These are phyloP conservation scores for Chorisops tibialis DNA, from an alignment of 2,888 invertebrate genomes.

Conservation along the genomic window DNA sequence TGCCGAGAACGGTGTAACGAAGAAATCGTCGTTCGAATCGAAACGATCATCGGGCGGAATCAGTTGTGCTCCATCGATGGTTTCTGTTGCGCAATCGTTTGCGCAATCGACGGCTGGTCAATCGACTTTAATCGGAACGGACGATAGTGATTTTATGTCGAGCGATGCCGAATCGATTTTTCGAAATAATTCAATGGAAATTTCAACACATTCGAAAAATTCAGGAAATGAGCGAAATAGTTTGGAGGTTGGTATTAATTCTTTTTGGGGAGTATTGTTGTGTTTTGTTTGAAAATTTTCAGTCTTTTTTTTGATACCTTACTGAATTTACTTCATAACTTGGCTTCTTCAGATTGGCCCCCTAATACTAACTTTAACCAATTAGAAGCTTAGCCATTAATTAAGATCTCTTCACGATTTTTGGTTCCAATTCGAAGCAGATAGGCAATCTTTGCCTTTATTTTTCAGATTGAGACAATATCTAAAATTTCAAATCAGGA, in stretches of 20 bases:
- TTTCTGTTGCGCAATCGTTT: constrained; percentile 26
- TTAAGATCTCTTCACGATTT: too few species aligned
- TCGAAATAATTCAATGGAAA: constrained; percentile 40
- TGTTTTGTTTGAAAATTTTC: too few species aligned
- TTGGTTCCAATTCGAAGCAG: too few species aligned
- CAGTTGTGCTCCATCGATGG: constrained; percentile 30
- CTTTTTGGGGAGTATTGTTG: too few species aligned
- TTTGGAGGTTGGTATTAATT: constrained; percentile 43
- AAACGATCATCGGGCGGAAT: background rate
- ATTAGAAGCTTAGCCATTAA: too few species aligned
- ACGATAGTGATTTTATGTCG: constrained; percentile 40
- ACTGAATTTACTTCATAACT: background rate
- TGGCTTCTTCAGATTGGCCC: too few species aligned
- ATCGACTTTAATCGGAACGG: constrained; percentile 29
- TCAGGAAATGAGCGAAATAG: constrained; percentile 36
- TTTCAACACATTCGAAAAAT: constrained; percentile 43
- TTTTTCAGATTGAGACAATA: too few species aligned
- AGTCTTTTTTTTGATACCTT: background rate
- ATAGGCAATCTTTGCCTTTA: too few species aligned
- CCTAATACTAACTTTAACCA: too few species aligned
- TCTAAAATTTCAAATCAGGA: too few species aligned
- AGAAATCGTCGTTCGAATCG: constrained; percentile 12
- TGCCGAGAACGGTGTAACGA: background rate
- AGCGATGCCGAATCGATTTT: constrained; percentile 33
- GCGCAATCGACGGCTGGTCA: constrained; percentile 17